A percentile compares a stretch with the other conserved stretches of the same genome.
These are phyloP conservation scores for Silvanus unidentatus DNA, from an alignment of 2,888 invertebrate species.

Conservation along the genomic window DNA sequence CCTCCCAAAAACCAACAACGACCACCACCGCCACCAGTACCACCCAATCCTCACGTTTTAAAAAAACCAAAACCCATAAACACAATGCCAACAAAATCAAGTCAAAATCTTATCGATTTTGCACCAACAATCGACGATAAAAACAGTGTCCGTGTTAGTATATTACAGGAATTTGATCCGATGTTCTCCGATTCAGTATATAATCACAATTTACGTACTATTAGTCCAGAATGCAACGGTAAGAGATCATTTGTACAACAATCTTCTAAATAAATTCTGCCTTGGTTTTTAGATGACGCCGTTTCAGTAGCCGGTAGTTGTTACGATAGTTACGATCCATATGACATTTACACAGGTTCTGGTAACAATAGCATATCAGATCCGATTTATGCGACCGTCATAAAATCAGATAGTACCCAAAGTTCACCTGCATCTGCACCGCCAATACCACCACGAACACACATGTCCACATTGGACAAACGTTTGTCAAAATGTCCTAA, in stretches of 20 bases:
- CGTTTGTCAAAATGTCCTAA: constrained; percentile 32
- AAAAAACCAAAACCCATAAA: background rate
- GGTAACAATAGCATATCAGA: constrained; percentile 60
- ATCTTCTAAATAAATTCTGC: too few relatives aligned
- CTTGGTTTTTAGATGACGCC: constrained; percentile 42
- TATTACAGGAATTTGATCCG: constrained; percentile 85
- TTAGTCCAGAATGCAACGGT: constrained; percentile 51
- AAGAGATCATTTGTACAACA: constrained; percentile 19
- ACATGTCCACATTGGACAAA: constrained; percentile 50
- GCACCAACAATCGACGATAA: constrained; percentile 48
- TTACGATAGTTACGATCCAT: constrained; percentile 73
- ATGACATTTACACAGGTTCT: constrained; percentile 61
- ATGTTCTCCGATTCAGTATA: constrained; percentile 58
- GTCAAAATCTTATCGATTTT: constrained; percentile 53
- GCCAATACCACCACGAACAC: constrained; percentile 53
- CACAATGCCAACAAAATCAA: background rate
- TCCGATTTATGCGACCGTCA: constrained; percentile 65
- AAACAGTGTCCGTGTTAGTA: constrained; percentile 57
- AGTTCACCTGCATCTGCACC: constrained; percentile 49
- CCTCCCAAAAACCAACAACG: constrained; percentile 42
- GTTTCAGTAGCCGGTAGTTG: constrained; percentile 59
- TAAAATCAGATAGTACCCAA: constrained; percentile 48
- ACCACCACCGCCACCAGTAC: constrained; percentile 33
- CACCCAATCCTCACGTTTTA: constrained; percentile 20
- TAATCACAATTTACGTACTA: constrained; percentile 30